Percentiles rank a stretch among this genome's conserved stretches.
These are phyloP conservation scores for Erpobdella octoculata DNA, from an alignment of 2,888 invertebrate species.

Conservation along the genomic window DNA sequence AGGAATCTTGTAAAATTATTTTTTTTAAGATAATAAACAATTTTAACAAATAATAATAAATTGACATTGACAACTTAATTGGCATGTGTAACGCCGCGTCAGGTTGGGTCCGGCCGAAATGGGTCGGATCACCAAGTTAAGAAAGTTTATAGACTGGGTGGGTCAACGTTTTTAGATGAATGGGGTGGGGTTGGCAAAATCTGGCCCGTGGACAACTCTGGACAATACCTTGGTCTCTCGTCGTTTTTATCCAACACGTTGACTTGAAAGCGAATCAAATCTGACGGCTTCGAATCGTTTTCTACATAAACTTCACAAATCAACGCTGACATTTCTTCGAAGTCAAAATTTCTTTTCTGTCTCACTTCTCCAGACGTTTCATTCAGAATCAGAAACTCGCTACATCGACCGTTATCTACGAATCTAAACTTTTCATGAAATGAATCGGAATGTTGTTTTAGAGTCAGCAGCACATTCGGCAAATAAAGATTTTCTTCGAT, in stretches of 20 bases:
- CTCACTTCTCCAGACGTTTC: not conserved
- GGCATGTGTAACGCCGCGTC: not conserved
- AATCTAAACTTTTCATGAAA: not conserved
- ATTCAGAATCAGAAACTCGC: not conserved
- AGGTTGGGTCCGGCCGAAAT: not conserved
- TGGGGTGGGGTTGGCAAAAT: no score
- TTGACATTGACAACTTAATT: not conserved
- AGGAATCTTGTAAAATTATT: no score
- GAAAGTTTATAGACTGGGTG: no score
- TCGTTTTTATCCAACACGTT: constrained; percentile 33
- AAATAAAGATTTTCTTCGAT: not conserved
- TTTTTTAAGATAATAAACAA: no score
- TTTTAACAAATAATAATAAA: not conserved
- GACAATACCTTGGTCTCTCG: constrained; percentile 31
- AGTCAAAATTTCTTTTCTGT: not conserved
- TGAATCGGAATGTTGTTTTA: not conserved
- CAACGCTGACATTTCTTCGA: not conserved
- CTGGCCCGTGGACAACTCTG: constrained; percentile 22
- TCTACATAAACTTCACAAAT: not conserved
- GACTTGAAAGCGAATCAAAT: constrained; percentile 18
- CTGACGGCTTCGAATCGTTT: not conserved
- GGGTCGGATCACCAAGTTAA: no score
- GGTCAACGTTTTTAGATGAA: constrained; percentile 30
- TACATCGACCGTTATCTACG: not conserved
- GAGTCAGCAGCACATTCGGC: not conserved